phyloP scores from a whole-genome alignment of 2,113 vertebrate genomes.

The Sander vitreus region DNA sequence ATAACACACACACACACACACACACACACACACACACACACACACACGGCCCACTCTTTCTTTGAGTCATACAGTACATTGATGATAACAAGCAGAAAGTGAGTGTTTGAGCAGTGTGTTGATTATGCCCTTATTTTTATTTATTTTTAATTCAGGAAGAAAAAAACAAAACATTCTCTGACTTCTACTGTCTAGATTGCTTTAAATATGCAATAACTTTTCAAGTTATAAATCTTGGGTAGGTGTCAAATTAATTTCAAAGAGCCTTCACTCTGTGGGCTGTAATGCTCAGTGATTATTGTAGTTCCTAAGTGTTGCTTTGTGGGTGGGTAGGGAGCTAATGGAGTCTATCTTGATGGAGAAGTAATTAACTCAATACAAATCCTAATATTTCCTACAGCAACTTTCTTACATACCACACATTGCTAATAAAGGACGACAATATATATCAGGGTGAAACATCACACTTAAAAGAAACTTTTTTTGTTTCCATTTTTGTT shows the following conservation, averaged over 20 bases:
- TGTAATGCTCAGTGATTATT: constrained; percentile 50
- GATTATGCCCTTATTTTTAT: not conserved
- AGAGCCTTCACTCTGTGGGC: constrained; percentile 38
- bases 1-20: not conserved
- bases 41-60: not conserved
- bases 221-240: not conserved
- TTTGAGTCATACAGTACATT: too few relatives aligned
- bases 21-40: not conserved
- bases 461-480: not conserved
- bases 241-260: constrained; percentile 29
- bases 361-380: constrained; percentile 63
- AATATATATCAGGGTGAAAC: not conserved
- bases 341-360: constrained; percentile 50
- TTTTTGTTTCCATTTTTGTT: not conserved
- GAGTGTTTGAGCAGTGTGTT: not conserved
- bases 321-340: constrained; percentile 54
- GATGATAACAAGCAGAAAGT: not conserved
- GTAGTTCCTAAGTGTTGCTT: constrained; percentile 19
- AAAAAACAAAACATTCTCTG: not conserved
- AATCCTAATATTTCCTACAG: constrained; percentile 25
- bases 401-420: not conserved
- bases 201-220: constrained; percentile 2
- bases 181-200: too few relatives aligned
- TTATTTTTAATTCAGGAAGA: not conserved
- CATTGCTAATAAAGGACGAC: not conserved